Evolutionary conservation across 1,140 invertebrate genomes (phyloP), one percentile per base, ranked within the genome.

Genomic region (Heliconius nattereri): DNA sequence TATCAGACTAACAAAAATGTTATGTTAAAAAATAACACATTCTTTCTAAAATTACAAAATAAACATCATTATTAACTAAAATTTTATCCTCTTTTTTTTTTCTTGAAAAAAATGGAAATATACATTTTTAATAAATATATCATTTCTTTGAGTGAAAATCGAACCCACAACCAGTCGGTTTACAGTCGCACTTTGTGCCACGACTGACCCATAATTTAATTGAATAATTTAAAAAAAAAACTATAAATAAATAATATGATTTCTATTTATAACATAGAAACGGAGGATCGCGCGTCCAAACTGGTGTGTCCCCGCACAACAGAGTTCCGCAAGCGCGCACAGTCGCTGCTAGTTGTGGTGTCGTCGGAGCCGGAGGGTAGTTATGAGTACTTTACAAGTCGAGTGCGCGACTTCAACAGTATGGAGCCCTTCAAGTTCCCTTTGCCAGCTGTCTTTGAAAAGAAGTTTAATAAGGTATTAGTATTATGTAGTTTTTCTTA

Each of bases 291-390:
- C n/a, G 88, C 86, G 3, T 83, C 95, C 79, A 93, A 96, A 88
- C 92, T 94, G 76, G 95, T 95, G 84, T 97, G 97, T 89, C 91
- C 95, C 20, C 95, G 96, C 78, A 95, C 96, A 8, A 94, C 95
- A 70, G 96, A 96, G 85, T 97, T 97, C 85, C 92, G 95, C 80
- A 97, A 97, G 85, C 95, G 96, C 75, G 97, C 97, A 1, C 96
- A 96, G 83, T 98, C 98, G 6, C 91, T 99, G 8, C 95, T 99
- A 78, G 97, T 99, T 0, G 96, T 99, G 19, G 97, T 97, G 2
- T 96, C 97, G 0, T 98, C 97, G 8, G 97, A 97, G 57, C 98
- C 98, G 0, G 95, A 96, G 1, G 95, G 96, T 75, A 95, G 96
- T 76, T 96, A 97, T 79, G 97, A 97, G 84, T 93, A 96, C 19